These are phyloP conservation scores for Temnothorax nylanderi DNA, from an alignment of 1,140 invertebrate species.

Conservation along the genomic window DNA sequence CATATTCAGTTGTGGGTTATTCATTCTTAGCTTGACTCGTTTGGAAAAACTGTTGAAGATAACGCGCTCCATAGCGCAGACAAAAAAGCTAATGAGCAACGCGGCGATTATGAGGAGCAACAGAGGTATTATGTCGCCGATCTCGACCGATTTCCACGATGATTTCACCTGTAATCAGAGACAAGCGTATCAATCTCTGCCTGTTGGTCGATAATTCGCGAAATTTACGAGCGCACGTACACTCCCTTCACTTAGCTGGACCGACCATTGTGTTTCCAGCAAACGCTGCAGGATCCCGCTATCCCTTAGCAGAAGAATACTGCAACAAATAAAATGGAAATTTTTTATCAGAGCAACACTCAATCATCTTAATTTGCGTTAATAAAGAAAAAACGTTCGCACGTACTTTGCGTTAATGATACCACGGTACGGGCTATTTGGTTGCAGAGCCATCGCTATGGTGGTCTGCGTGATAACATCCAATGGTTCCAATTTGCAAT, in stretches of 20 bases:
- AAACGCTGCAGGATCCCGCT: constrained; percentile 82
- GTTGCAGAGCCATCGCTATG: constrained; percentile 79
- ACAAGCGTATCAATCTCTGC: background rate
- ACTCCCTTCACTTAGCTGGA: background rate
- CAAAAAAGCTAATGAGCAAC: constrained; percentile 55
- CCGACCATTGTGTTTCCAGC: constrained; percentile 78
- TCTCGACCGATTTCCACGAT: constrained; percentile 76
- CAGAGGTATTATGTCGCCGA: constrained; percentile 78
- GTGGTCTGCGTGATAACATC: constrained; percentile 82
- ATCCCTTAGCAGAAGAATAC: constrained; percentile 80
- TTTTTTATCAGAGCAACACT: background rate
- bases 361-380: background rate
- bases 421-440: constrained; percentile 79
- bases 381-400: background rate
- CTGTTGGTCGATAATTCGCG: background rate
- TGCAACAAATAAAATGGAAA: constrained; percentile 55
- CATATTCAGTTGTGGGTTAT: background rate
- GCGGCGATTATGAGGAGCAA: constrained; percentile 71
- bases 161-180: constrained; percentile 60
- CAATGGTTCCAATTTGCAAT: constrained; percentile 80
- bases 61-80: constrained; percentile 68
- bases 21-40: background rate
- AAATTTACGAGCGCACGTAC: background rate
- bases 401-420: constrained; percentile 82
- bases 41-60: background rate